A percentile compares a stretch with the other conserved stretches of the same genome.
Evolutionary conservation across 2,113 vertebrate genomes (phyloP).

Genomic region (Arizona elegans): DNA sequence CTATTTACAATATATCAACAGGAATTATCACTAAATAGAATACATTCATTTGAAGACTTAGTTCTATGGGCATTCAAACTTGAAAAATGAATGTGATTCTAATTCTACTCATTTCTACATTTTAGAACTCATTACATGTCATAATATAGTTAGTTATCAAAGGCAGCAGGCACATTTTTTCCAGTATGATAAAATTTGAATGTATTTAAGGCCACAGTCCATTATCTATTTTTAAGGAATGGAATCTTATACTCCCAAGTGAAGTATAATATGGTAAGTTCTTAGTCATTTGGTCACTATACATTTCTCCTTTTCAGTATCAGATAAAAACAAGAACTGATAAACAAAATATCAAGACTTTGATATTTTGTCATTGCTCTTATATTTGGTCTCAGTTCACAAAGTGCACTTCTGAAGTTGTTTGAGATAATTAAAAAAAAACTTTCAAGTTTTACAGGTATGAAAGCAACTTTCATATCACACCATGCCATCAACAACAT

Average conservation of each 20-base stretch:
- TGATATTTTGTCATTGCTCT: slow-evolving; percentile 6
- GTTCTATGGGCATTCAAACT: neutral
- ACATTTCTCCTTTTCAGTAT: neutral
- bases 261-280: neutral
- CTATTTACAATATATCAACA: neutral
- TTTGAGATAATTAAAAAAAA: slow-evolving; percentile 1
- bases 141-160: neutral
- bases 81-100: neutral
- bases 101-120: neutral
- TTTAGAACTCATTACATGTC: neutral
- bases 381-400: slow-evolving; percentile 1
- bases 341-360: neutral
- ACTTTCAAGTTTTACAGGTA: neutral
- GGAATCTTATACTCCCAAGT: neutral
- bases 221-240: neutral
- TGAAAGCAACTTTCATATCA: neutral
- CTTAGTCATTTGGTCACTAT: neutral
- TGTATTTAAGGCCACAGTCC: neutral
- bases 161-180: neutral
- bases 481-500: neutral
- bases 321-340: slow-evolving; percentile 1
- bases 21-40: neutral
- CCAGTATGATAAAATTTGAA: neutral
- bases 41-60: neutral
- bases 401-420: slow-evolving; percentile 10